phyloP scores from a whole-genome alignment of 2,113 vertebrate species.

The Lipotes vexillifer region DNA sequence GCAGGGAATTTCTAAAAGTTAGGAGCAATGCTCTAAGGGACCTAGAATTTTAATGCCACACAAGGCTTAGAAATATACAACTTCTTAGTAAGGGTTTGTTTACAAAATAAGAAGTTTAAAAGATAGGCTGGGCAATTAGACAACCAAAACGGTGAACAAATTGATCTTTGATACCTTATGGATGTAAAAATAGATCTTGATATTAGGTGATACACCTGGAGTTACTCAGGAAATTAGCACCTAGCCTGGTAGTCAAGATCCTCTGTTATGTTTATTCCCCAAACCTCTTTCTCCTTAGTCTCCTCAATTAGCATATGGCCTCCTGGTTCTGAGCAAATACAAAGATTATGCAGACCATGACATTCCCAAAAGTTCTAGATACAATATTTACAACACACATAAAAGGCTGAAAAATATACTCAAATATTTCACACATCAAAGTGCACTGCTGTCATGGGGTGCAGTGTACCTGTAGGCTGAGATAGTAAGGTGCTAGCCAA shows the following conservation, averaged over 20 bases:
- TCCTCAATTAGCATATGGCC: conserved; percentile 17
- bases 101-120: conserved; percentile 39
- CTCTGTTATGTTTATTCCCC: background rate
- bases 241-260: background rate
- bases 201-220: conserved; percentile 10
- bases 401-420: conserved; percentile 54
- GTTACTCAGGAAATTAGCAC: conserved; percentile 34
- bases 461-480: background rate
- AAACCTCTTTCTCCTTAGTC: background rate
- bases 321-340: conserved; percentile 39
- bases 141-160: background rate
- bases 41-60: background rate
- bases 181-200: conserved; percentile 27
- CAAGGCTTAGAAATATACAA: background rate
- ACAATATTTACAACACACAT: conserved; percentile 52
- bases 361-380: conserved; percentile 49
- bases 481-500: background rate
- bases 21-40: background rate
- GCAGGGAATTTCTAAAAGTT: background rate
- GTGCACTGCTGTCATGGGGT: background rate
- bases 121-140: conserved; percentile 7
- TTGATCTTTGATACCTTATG: background rate
- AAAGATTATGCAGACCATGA: background rate
- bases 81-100: conserved; percentile 14
- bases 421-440: conserved; percentile 46